A percentile compares a stretch with the other conserved stretches of the same genome.
These are phyloP conservation scores for Ennomos erosarius DNA, from an alignment of 2,888 invertebrate genomes.

Conservation along the genomic window DNA sequence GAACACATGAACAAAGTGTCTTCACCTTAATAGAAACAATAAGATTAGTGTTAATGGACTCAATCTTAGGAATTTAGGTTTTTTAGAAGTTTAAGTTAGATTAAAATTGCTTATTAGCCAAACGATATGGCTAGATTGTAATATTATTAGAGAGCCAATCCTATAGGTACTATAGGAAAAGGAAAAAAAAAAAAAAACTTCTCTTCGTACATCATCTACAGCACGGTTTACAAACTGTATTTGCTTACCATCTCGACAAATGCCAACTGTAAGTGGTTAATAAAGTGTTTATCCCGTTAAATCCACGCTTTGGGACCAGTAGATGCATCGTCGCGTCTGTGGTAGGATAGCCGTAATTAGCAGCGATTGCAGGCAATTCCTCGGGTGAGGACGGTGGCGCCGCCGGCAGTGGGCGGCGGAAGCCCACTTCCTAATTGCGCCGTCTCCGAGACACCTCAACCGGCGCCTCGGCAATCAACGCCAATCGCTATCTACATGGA, in stretches of 20 bases:
- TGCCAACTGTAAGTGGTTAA: conserved; percentile 17
- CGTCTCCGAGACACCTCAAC: conserved; percentile 78
- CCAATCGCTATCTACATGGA: conserved; percentile 65
- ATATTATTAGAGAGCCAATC: no score
- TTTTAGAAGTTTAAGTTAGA: no score
- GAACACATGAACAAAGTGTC: no score
- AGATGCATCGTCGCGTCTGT: conserved; percentile 31
- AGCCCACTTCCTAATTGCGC: conserved; percentile 82
- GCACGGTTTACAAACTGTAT: neutral
- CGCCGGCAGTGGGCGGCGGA: conserved; percentile 82
- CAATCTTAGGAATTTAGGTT: no score
- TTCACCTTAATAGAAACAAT: no score
- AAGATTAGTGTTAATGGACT: no score
- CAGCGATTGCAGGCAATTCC: conserved; percentile 76
- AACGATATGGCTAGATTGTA: no score
- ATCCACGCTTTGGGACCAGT: conserved; percentile 27
- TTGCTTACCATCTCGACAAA: conserved; percentile 2
- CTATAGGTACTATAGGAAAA: no score
- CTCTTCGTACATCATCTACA: no score
- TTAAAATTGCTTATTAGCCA: no score
- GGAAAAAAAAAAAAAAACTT: no score
- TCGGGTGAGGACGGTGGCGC: conserved; percentile 76
- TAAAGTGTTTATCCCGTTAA: conserved; percentile 35
- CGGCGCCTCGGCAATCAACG: conserved; percentile 83
- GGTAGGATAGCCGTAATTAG: conserved; percentile 73